Evolutionary conservation across 2,797 vertebrate species (phyloP).

Genomic region (Toxotes lorentzi): DNA sequence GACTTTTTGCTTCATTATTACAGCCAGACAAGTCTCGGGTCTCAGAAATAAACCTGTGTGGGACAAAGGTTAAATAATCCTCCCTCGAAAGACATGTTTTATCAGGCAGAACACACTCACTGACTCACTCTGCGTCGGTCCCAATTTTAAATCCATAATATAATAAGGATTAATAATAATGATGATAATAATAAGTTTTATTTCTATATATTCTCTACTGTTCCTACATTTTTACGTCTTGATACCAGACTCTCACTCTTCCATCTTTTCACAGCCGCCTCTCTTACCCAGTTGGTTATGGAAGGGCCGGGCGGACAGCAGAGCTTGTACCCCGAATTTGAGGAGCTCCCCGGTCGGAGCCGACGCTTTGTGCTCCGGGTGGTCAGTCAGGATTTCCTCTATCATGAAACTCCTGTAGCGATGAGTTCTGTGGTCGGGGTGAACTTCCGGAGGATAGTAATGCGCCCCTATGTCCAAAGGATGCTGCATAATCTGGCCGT

Average conservation of each 20-base stretch:
- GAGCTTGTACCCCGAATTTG: conserved; percentile 96
- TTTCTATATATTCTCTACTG: not conserved
- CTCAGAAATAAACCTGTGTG: not conserved
- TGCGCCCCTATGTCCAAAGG: conserved; percentile 91
- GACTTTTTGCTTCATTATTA: not conserved
- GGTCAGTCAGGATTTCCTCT: conserved; percentile 97
- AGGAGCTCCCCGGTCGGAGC: conserved; percentile 91
- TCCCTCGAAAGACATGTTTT: not conserved
- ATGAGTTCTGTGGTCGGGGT: conserved; percentile 92
- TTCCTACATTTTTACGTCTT: not conserved
- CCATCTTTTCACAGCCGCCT: not conserved
- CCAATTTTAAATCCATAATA: not conserved
- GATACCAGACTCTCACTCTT: not conserved
- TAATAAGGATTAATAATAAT: not conserved
- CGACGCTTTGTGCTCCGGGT: conserved; percentile 89
- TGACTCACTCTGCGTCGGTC: no score
- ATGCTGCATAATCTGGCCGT: conserved; percentile 89
- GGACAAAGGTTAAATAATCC: not conserved
- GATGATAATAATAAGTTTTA: not conserved
- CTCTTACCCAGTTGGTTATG: conserved; percentile 93
- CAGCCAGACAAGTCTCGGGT: not conserved
- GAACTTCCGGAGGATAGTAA: conserved; percentile 90
- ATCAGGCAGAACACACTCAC: not conserved
- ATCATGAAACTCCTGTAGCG: conserved; percentile 99
- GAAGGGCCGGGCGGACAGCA: conserved; percentile 93